A percentile compares a stretch with the other conserved stretches of the same genome.
Conservation (phyloP, 2,797 vertebrate species). For the Tauraco hartlaubi region DNA sequence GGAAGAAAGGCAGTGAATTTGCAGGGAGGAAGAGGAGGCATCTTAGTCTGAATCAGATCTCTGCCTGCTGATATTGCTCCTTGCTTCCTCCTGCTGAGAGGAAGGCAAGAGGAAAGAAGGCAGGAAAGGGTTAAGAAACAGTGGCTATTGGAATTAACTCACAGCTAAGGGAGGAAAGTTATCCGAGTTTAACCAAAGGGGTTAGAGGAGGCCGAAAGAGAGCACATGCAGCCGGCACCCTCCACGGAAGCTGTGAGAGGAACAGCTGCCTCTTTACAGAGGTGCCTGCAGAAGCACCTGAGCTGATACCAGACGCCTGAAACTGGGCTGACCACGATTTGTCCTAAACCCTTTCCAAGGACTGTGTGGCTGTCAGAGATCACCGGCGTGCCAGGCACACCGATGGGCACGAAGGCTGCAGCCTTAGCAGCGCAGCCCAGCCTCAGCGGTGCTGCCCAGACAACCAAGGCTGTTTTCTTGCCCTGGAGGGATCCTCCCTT, state of each 20-base stretch:
- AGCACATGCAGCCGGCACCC: neutral
- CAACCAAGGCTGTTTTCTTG: neutral
- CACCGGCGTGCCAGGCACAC: accelerated
- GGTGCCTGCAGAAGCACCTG: neutral
- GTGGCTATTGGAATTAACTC: neutral
- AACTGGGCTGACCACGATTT: neutral
- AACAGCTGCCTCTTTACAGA: neutral
- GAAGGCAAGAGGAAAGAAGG: neutral
- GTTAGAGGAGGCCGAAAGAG: neutral
- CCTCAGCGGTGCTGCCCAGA: neutral
- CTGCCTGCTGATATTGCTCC: neutral
- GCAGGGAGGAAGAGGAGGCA: neutral
- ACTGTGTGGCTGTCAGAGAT: accelerated
- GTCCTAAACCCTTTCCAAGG: neutral
- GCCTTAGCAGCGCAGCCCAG: neutral
- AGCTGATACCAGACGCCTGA: neutral
- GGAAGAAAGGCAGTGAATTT: neutral
- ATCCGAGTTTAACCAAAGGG: neutral
- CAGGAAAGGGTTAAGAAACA: neutral
- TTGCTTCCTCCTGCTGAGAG: neutral
- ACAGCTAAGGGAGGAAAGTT: neutral
- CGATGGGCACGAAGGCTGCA: accelerated
- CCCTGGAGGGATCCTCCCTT: neutral
- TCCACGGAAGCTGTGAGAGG: neutral
- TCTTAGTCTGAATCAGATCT: neutral